Percentiles rank a stretch among this genome's conserved stretches.
These are phyloP conservation scores for Ophion costatus DNA, from an alignment of 2,888 invertebrate genomes.

Conservation along the genomic window DNA sequence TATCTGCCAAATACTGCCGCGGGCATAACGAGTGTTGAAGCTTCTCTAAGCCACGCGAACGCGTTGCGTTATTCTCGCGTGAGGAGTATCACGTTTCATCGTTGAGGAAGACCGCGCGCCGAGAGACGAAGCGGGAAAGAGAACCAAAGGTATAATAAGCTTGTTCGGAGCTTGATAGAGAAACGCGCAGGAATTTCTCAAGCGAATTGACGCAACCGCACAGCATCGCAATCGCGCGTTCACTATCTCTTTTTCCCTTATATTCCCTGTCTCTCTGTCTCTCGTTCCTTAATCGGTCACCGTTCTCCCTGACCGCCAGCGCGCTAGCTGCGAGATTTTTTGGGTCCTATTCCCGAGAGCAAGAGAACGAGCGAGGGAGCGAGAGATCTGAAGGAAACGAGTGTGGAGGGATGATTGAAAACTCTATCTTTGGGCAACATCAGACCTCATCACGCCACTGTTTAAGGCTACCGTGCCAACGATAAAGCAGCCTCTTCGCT, in stretches of 20 bases:
- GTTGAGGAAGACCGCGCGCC: background rate
- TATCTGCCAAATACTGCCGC: constrained; percentile 20
- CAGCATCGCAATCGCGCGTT: constrained; percentile 23
- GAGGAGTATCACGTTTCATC: constrained; percentile 54
- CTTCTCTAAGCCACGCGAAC: constrained; percentile 23
- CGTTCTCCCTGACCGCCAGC: constrained; percentile 6
- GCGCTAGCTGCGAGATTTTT: constrained; percentile 41
- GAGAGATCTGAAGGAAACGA: constrained; percentile 2
- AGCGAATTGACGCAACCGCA: constrained; percentile 43
- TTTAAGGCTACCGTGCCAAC: constrained; percentile 70
- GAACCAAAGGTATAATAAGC: constrained; percentile 42
- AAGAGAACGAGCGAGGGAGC: background rate
- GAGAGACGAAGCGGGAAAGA: constrained; percentile 5
- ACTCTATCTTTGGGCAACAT: constrained; percentile 69
- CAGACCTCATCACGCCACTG: constrained; percentile 69
- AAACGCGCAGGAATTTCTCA: constrained; percentile 58
- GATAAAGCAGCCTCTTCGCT: constrained; percentile 58
- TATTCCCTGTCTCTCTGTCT: constrained; percentile 9
- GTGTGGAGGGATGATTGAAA: constrained; percentile 67
- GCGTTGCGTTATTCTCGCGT: constrained; percentile 26
- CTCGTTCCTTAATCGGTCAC: constrained; percentile 58
- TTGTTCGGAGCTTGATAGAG: constrained; percentile 52
- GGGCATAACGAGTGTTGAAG: constrained; percentile 35
- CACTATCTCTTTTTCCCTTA: background rate
- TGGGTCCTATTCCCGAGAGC: background rate